A percentile compares a stretch with the other conserved stretches of the same genome.
Conservation (phyloP, 2,888 invertebrate genomes). For the Drosophila histrio region DNA sequence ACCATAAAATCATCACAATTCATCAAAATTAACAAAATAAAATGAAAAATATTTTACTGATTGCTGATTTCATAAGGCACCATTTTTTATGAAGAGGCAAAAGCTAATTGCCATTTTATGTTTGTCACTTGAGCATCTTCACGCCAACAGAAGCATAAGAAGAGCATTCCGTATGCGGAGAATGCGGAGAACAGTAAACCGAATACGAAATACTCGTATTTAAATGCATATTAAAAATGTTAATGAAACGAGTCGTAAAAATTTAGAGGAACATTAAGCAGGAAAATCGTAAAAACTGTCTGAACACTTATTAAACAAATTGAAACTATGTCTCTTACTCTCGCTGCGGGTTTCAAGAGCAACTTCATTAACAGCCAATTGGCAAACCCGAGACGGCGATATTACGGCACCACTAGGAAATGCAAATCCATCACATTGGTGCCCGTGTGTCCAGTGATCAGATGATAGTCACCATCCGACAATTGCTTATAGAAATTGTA, state of each 20-base stretch:
- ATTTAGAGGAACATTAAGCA: slow-evolving; percentile 61
- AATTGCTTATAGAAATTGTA: slow-evolving; percentile 91
- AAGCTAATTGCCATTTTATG: slow-evolving; percentile 71
- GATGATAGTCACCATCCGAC: slow-evolving; percentile 87
- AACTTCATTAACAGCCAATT: slow-evolving; percentile 43
- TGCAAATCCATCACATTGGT: slow-evolving; percentile 99
- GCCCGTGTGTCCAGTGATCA: slow-evolving; percentile 95
- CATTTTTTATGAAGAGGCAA: slow-evolving; percentile 39
- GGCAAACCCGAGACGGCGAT: background rate
- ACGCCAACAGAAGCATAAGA: slow-evolving; percentile 19
- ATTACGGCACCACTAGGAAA: slow-evolving; percentile 85
- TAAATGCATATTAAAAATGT: slow-evolving; percentile 64
- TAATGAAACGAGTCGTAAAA: slow-evolving; percentile 75
- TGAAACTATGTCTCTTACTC: slow-evolving; percentile 43
- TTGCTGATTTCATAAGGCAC: slow-evolving; percentile 62
- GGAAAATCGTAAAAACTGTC: slow-evolving; percentile 78
- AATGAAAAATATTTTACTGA: slow-evolving; percentile 34
- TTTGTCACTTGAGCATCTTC: slow-evolving; percentile 47
- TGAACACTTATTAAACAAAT: slow-evolving; percentile 62
- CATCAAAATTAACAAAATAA: slow-evolving; percentile 21
- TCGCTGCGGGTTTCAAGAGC: slow-evolving; percentile 56
- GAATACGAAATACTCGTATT: slow-evolving; percentile 36
- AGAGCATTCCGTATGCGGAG: slow-evolving; percentile 1
- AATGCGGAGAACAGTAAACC: slow-evolving; percentile 1
- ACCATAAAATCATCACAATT: slow-evolving; percentile 57